phyloP scores from a whole-genome alignment of 2,888 invertebrate genomes.

The Melanophora roralis region DNA sequence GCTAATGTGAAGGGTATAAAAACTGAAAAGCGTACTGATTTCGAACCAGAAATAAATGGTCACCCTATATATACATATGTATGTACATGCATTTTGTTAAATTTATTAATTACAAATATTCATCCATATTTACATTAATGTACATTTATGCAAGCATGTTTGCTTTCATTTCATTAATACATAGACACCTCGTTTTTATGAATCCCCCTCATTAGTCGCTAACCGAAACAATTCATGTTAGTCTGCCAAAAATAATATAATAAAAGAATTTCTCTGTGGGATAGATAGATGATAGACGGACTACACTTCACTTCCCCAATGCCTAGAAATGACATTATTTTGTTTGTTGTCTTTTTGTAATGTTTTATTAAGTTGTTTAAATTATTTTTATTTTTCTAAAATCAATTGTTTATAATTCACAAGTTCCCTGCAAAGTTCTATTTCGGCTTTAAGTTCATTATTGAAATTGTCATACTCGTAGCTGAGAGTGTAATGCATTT shows the following conservation, averaged over 20 bases:
- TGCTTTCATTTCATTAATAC: constrained; percentile 53
- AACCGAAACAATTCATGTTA: background rate
- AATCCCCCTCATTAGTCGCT: constrained; percentile 33
- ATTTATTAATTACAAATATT: no score
- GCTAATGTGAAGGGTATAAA: no score
- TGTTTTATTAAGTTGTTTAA: constrained; percentile 7
- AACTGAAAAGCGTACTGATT: no score
- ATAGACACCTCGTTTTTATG: constrained; percentile 46
- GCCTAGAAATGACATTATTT: no score
- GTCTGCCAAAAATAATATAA: constrained; percentile 8
- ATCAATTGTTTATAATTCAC: no score
- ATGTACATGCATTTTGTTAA: no score
- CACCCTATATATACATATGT: no score
- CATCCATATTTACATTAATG: background rate
- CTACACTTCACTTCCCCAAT: constrained; percentile 15
- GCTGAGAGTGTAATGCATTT: no score
- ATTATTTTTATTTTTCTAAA: constrained; percentile 46
- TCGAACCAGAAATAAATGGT: no score
- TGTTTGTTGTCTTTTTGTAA: constrained; percentile 9
- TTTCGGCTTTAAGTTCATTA: no score
- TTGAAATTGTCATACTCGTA: no score
- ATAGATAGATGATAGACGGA: background rate
- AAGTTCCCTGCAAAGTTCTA: no score
- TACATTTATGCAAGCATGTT: constrained; percentile 14
- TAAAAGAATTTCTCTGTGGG: background rate